These are phyloP conservation scores for Chrysemys picta DNA, from an alignment of 2,113 vertebrate genomes.

Conservation along the genomic window DNA sequence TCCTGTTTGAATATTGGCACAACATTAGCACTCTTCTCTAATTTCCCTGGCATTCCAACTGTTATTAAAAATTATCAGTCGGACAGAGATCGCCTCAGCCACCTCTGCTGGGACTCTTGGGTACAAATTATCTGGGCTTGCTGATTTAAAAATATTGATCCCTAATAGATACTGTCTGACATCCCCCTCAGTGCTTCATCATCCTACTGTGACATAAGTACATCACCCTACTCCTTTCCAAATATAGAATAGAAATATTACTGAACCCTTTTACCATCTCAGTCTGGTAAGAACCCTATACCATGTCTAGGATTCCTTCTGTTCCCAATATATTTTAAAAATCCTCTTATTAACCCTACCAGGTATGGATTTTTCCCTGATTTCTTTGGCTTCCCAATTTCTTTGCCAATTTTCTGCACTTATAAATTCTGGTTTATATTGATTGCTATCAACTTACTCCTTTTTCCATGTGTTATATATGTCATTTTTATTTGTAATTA, in stretches of 20 bases:
- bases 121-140: slow-evolving; percentile 53
- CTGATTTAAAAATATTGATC: slow-evolving; percentile 45
- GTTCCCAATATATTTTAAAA: neutral
- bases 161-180: slow-evolving; percentile 64
- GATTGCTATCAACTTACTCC: neutral
- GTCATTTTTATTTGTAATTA: slow-evolving; percentile 1
- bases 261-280: neutral
- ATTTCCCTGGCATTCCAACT: slow-evolving; percentile 68
- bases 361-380: neutral
- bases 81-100: slow-evolving; percentile 51
- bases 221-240: neutral
- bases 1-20: rapidly evolving
- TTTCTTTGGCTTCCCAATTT: neutral
- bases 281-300: neutral
- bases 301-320: neutral
- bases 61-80: slow-evolving; percentile 64
- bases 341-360: neutral
- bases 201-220: neutral
- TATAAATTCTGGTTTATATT: no score
- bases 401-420: neutral
- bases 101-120: neutral
- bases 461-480: neutral
- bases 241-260: neutral
- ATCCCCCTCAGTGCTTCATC: neutral
- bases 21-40: slow-evolving; percentile 46